Base-by-base conservation (phyloP, 2,113 vertebrate species). In the Excalfactoria chinensis region DNA sequence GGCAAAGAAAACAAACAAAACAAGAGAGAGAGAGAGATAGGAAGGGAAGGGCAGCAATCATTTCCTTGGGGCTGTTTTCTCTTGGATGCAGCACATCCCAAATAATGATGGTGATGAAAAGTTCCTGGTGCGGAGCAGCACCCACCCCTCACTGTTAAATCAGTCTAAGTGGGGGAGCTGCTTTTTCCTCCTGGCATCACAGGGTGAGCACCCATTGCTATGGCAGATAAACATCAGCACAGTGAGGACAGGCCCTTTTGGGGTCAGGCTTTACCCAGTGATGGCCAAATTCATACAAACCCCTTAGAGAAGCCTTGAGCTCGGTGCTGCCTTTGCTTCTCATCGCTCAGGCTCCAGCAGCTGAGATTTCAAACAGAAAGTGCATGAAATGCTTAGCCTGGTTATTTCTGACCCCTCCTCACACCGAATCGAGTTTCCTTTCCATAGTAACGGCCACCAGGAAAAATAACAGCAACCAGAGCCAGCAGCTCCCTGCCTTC, bases 371-470 rank as follows among this genome's bases (percentile, higher is more conserved):
- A 87, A 92, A 86, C 90, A 41, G 80, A 84, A 9, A 67, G 22
- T 5, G 58, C 85, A 62, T 2, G 70, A 75, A 37, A 90, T 59
- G 9, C 32, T 41, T 68, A 89, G 83, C 20, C 79, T 72, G 90
- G 74, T 4, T 4, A 91, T 95, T 96, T 60, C 84, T 93, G 96
- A 89, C 92, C 95, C 67, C 41, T 21, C 76, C 28, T 77, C 34
- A 17, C 70, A 53, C 55, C 53, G 55, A 77, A 56, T 62, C 35
- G 21, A 46, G 82, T 30, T 92, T 83, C 84, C 88, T 88, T 84
- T 46, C 93, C 94, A 96, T 95, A 68, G 93, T 46, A 94, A 97
- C 94, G 87, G 76, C 66, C 71, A 22, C 53, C 76, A 18, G 49
- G 85, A 69, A 74, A 87, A 87, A 88, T 3, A 88, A 67, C 11